Evolutionary conservation across 2,113 vertebrate species (phyloP).

Genomic region (Delphinus delphis): DNA sequence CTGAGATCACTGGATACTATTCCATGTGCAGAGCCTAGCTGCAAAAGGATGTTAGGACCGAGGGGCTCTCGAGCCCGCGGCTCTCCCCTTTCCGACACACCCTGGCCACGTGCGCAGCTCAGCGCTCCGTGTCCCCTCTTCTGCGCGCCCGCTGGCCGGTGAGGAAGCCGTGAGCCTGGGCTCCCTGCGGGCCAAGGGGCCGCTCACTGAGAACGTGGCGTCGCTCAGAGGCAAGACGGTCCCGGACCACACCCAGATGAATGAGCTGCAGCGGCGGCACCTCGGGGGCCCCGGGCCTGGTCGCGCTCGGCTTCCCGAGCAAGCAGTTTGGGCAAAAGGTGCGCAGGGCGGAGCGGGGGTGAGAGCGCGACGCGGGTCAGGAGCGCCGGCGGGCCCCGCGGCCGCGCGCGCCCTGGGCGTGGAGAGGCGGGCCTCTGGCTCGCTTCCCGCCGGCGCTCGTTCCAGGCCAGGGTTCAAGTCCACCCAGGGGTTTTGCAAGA

Average conservation of each 20-base stretch:
- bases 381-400: too few species aligned
- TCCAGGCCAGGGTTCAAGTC: background rate
- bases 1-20: background rate
- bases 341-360: too few species aligned
- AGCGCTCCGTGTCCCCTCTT: conserved; percentile 38
- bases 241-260: conserved; percentile 96
- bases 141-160: conserved; percentile 80
- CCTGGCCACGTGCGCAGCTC: background rate
- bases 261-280: conserved; percentile 89
- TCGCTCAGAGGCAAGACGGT: conserved; percentile 96
- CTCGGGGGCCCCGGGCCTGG: conserved; percentile 85
- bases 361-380: too few species aligned
- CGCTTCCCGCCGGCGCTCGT: too few species aligned
- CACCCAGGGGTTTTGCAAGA: background rate
- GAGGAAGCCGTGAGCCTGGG: conserved; percentile 86
- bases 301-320: conserved; percentile 93
- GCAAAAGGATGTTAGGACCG: background rate
- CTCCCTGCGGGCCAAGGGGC: conserved; percentile 87
- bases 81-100: rapidly evolving
- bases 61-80: rapidly evolving
- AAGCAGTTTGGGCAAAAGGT: conserved; percentile 95
- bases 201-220: conserved; percentile 95
- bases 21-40: background rate
- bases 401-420: too few species aligned
- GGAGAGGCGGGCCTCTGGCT: too few species aligned